Base-by-base conservation (phyloP, 2,113 vertebrate species). In the Larimichthys polyactis region DNA sequence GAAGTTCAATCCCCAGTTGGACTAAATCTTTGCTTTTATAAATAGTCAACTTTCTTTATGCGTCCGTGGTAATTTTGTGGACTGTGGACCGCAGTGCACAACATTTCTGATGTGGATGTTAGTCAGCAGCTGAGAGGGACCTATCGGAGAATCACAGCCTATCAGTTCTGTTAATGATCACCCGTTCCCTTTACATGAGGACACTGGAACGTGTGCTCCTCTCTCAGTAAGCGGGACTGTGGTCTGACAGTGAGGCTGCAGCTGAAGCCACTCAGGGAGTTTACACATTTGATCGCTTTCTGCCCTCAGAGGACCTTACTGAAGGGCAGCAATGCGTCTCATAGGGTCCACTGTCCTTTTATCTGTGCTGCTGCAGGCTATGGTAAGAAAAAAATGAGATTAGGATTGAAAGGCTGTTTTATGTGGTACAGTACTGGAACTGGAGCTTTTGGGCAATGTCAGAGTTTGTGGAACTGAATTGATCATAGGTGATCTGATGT, bases 321-420 rank as follows among this genome's bases (percentile, higher is more conserved):
- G 81, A 89, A 87, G 75, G 68, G 84, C 91, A 92, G 84, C 59
- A 87, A 95, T 95, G 94, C 54, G 52, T 24, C 82, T 91, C 16
- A 16, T 92, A 76, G 88, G 91, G 36, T 90, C 89, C 62, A 4
- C 93, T 68, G 89, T 93, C 12, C 77, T 95, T 40, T 75, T 94
- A 76, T 91, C 90, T 81, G 79, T 94, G 43, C 81, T 94, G 73
- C 80, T 94, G 85, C 90, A 93, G 63, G 62, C 80, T 7, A 76
- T 93, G 94, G 91, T 95, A 90, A 92, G 93, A 80, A 60, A 16
- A 11, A 11, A 12, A 27, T 22, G 0, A 81, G 16, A 80, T 32
- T 14, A 46, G 29, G 20, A 52, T 24, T 48, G 32, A 72, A 65
- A 54, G 4, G 12, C 12, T 29, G 14, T 12, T 15, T 82, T 63